Evolutionary conservation across 2,797 vertebrate genomes (phyloP).

Genomic region (Myotis daubentonii): DNA sequence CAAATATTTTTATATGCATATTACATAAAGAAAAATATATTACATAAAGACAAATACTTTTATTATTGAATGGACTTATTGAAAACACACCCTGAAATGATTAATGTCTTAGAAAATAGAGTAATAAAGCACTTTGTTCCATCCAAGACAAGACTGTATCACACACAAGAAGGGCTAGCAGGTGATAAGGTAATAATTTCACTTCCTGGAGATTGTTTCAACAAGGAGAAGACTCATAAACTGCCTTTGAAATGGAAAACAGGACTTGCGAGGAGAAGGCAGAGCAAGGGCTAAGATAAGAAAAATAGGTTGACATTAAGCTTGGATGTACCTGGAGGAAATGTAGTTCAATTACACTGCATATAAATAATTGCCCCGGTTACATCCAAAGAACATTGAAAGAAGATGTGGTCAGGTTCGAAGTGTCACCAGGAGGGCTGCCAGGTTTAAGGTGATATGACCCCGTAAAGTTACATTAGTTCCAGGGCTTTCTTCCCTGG

Average conservation of each 20-base stretch:
- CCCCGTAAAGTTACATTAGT: not conserved
- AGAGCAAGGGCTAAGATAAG: slow-evolving; percentile 10
- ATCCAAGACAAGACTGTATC: not conserved
- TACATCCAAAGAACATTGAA: not conserved
- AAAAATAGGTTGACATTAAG: slow-evolving; percentile 57
- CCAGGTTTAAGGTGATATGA: not conserved
- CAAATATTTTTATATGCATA: slow-evolving; percentile 36
- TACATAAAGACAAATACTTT: slow-evolving; percentile 26
- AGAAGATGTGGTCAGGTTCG: not conserved
- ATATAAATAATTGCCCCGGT: slow-evolving; percentile 69
- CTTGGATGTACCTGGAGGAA: slow-evolving; percentile 46
- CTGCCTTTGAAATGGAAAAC: slow-evolving; percentile 46
- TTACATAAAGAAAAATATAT: slow-evolving; percentile 5
- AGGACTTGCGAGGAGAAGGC: slow-evolving; percentile 31
- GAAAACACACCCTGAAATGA: slow-evolving; percentile 47
- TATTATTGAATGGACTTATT: slow-evolving; percentile 49
- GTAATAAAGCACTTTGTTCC: slow-evolving; percentile 26
- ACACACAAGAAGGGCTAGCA: not conserved
- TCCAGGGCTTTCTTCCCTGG: not conserved
- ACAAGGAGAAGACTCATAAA: not conserved
- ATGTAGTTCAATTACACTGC: slow-evolving; percentile 37
- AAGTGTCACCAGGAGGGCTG: not conserved
- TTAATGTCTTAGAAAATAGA: slow-evolving; percentile 9
- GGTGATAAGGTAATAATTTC: slow-evolving; percentile 22
- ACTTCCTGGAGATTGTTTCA: slow-evolving; percentile 51